A percentile compares a stretch with the other conserved stretches of the same genome.
phyloP scores from a whole-genome alignment of 2,113 vertebrate genomes.

The Eulacestoma nigropectus region DNA sequence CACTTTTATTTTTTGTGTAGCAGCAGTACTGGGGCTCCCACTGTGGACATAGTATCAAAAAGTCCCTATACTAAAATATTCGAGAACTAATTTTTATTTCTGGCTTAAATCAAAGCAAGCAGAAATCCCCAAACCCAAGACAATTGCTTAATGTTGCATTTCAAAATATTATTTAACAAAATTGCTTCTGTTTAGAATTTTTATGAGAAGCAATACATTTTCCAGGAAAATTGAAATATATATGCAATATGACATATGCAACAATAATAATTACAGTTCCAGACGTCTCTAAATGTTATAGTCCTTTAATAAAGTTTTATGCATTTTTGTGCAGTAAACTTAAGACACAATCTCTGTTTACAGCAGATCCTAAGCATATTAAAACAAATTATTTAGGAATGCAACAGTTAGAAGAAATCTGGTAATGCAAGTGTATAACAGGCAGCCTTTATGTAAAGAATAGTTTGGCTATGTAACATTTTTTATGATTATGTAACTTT shows the following conservation, averaged over 20 bases:
- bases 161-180: not conserved
- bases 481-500: not conserved
- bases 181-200: not conserved
- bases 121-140: not conserved
- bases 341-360: not conserved
- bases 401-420: not conserved
- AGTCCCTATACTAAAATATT: not conserved
- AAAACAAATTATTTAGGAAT: not conserved
- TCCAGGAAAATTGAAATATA: not conserved
- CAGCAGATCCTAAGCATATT: not conserved
- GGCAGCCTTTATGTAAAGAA: not conserved
- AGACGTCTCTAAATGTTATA: not conserved
- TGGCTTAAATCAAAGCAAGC: not conserved
- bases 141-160: not conserved
- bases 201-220: not conserved
- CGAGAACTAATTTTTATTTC: not conserved
- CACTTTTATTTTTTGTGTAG: not conserved
- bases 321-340: not conserved
- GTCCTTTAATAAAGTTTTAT: not conserved
- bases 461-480: not conserved
- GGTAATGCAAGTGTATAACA: not conserved
- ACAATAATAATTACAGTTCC: not conserved
- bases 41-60: not conserved
- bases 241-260: not conserved
- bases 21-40: not conserved